Base-by-base conservation (phyloP, 2,797 vertebrate species). In the Coccyzus lansbergi region DNA sequence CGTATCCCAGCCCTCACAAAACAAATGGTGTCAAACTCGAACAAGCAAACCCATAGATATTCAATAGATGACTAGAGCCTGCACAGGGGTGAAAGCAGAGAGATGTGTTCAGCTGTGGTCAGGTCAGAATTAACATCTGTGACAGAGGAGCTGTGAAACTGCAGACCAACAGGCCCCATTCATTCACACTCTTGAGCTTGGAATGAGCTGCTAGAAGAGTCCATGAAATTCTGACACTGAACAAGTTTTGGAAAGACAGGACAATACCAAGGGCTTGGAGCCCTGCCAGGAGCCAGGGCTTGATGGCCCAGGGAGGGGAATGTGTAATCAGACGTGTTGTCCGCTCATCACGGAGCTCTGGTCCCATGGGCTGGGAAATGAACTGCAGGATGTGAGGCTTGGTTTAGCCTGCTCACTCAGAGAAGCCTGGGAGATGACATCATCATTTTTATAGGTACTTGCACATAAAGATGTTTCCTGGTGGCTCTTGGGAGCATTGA, bases 371-470 rank as follows among this genome's bases (percentile, higher is more conserved):
- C 76, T 81, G 69, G 65, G 28, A 72, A 90, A 91, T 65, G 58
- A 91, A 8, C 68, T 60, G 64, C 36, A 31, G 68, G 28, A 51
- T 67, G 34, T 1, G 25, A 49, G 71, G 68, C 1, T 91, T 1
- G 4, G 40, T 59, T 70, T 82, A 40, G 89, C 52, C 86, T 1
- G 0, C 71, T 85, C 15, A 3, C 58, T 91, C 15, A 0, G 38
- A 60, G 68, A 49, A 75, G 64, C 60, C 46, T 64, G 65, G 49
- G 42, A 0, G 4, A 19, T 86, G 89, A 91, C 25, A 33, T 81
- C 86, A 89, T 60, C 46, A 10, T 81, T 92, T 96, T 93, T 91
- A 85, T 83, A 94, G 89, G 82, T 89, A 64, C 46, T 92, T 83
- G 36, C 58, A 85, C 76, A 83, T 60, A 40, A 91, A 83, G 76